phyloP scores from a whole-genome alignment of 2,797 vertebrate genomes.

The Catharus ustulatus region DNA sequence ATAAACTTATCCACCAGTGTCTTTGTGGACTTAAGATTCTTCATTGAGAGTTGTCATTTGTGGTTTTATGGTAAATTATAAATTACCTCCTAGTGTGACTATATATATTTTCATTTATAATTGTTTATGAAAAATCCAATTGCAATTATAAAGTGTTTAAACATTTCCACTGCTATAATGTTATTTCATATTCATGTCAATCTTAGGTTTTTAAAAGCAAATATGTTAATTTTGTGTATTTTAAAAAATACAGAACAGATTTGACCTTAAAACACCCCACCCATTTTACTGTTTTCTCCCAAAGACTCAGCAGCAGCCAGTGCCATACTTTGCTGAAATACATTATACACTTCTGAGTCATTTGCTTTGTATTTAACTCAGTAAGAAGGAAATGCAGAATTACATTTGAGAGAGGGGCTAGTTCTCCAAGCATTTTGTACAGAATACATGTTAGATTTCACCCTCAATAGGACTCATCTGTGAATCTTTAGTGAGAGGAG shows the following conservation, averaged over 20 bases:
- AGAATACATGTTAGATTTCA: neutral
- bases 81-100: neutral
- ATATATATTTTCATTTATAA: neutral
- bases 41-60: neutral
- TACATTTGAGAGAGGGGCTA: neutral
- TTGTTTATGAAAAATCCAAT: neutral
- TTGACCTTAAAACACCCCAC: neutral
- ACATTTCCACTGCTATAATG: neutral
- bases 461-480: neutral
- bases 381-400: neutral
- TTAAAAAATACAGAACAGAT: neutral
- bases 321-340: neutral
- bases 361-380: neutral
- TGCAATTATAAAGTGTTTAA: neutral
- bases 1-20: neutral
- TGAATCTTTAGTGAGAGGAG: neutral
- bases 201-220: neutral
- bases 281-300: neutral
- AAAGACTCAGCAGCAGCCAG: neutral
- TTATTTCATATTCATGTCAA: neutral
- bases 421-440: neutral
- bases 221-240: neutral
- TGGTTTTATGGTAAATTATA: neutral
- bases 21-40: neutral
- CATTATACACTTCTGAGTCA: neutral